phyloP scores from a whole-genome alignment of 35 echinoderm and acorn worm genomes.

The Apostichopus parvimensis region DNA sequence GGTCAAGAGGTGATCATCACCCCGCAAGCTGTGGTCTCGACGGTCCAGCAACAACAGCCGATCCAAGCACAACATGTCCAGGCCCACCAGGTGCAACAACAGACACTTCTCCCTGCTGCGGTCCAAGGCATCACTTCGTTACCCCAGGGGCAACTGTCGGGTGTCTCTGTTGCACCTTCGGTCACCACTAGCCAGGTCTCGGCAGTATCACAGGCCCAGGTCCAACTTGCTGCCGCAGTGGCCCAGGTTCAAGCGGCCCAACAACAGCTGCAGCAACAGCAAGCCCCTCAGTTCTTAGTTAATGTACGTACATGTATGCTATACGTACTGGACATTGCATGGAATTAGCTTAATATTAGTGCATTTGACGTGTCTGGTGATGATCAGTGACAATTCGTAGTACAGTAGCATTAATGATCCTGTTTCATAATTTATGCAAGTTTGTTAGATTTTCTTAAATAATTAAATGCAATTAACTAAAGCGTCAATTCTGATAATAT shows the following conservation, averaged over 20 bases:
- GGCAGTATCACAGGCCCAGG: slow-evolving; percentile 48
- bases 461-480: no score
- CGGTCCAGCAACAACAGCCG: slow-evolving; percentile 12
- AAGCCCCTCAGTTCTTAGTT: slow-evolving; percentile 41
- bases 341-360: no score
- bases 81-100: slow-evolving; percentile 28
- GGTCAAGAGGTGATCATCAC: slow-evolving; percentile 46
- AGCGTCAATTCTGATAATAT: no score
- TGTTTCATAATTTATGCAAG: no score
- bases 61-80: slow-evolving; percentile 6
- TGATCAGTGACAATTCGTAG: no score
- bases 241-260: slow-evolving; percentile 31
- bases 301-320: slow-evolving; percentile 2
- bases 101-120: slow-evolving; percentile 13
- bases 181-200: slow-evolving; percentile 27
- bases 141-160: slow-evolving; percentile 7
- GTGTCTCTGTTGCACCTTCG: slow-evolving; percentile 19
- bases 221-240: slow-evolving; percentile 50
- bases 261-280: slow-evolving; percentile 34
- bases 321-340: no score
- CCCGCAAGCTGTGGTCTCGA: slow-evolving; percentile 28
- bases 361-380: no score
- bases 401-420: no score
- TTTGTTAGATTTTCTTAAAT: no score
- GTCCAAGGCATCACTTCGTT: slow-evolving; percentile 8